These are phyloP conservation scores for Hydraecia micacea DNA, from an alignment of 2,888 invertebrate genomes.

Conservation along the genomic window DNA sequence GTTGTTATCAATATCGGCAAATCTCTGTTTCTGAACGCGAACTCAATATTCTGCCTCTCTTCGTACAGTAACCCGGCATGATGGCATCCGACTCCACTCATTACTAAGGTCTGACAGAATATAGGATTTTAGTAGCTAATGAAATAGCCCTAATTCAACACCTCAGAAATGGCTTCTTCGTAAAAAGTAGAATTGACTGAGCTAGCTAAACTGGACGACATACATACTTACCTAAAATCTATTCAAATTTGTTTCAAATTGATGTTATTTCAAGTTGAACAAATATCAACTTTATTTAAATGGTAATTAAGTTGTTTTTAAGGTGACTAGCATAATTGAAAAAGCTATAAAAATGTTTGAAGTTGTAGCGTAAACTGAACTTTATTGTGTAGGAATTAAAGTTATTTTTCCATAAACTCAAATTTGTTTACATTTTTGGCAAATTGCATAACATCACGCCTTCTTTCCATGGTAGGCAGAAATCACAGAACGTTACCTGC, in stretches of 20 bases:
- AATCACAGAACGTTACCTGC: neutral
- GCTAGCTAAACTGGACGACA: neutral
- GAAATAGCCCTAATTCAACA: neutral
- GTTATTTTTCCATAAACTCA: too few species aligned
- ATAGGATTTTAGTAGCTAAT: neutral
- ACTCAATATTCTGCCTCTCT: constrained; percentile 92
- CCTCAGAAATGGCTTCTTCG: neutral
- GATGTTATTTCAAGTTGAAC: too few species aligned
- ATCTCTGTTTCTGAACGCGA: constrained; percentile 91
- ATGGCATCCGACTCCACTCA: constrained; percentile 93
- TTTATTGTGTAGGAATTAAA: too few species aligned
- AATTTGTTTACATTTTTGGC: too few species aligned
- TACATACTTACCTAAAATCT: too few species aligned
- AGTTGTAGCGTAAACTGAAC: too few species aligned
- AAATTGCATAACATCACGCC: neutral
- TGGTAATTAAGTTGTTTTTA: too few species aligned
- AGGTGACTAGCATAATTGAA: too few species aligned
- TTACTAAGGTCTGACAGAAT: constrained; percentile 78
- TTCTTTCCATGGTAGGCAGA: neutral
- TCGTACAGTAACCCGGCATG: constrained; percentile 93
- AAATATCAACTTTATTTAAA: too few species aligned
- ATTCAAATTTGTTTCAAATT: too few species aligned
- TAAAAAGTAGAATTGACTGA: neutral
- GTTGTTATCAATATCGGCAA: constrained; percentile 93
- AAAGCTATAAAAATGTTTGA: too few species aligned